Evolutionary conservation across 1,140 invertebrate genomes (phyloP).

Genomic region (Venustaconcha ellipsiformis): DNA sequence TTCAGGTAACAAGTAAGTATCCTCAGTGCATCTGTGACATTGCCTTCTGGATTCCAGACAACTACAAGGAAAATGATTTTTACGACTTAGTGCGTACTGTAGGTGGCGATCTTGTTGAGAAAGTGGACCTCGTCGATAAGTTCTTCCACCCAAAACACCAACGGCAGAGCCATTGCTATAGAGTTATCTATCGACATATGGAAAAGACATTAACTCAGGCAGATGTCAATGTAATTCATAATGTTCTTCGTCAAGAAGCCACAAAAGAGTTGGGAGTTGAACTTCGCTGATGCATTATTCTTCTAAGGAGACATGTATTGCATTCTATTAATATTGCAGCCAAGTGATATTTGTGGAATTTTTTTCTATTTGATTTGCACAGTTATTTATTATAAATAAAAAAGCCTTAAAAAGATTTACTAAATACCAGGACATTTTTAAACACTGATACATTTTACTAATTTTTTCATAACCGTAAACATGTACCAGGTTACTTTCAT

Average conservation of each 20-base stretch:
- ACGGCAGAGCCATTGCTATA: constrained; percentile 88
- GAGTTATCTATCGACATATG: constrained; percentile 94
- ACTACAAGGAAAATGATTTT: constrained; percentile 88
- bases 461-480: too few relatives aligned
- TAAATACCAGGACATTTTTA: too few relatives aligned
- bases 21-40: constrained; percentile 94
- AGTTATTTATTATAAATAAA: too few relatives aligned
- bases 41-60: constrained; percentile 93
- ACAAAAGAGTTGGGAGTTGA: constrained; percentile 77
- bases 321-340: too few relatives aligned
- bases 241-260: constrained; percentile 78
- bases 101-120: constrained; percentile 91
- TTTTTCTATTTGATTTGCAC: too few relatives aligned
- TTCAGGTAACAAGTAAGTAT: constrained; percentile 87
- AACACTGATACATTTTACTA: too few relatives aligned
- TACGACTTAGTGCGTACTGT: constrained; percentile 92
- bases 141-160: constrained; percentile 89
- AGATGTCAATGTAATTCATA: constrained; percentile 90
- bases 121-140: constrained; percentile 85
- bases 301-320: too few relatives aligned
- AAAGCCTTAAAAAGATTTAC: too few relatives aligned
- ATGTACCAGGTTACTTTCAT: too few relatives aligned
- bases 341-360: too few relatives aligned
- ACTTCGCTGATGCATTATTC: constrained; percentile 45
- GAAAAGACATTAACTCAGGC: constrained; percentile 86